Evolutionary conservation across 1,140 invertebrate species (phyloP).

Genomic region (Nasonia giraulti): DNA sequence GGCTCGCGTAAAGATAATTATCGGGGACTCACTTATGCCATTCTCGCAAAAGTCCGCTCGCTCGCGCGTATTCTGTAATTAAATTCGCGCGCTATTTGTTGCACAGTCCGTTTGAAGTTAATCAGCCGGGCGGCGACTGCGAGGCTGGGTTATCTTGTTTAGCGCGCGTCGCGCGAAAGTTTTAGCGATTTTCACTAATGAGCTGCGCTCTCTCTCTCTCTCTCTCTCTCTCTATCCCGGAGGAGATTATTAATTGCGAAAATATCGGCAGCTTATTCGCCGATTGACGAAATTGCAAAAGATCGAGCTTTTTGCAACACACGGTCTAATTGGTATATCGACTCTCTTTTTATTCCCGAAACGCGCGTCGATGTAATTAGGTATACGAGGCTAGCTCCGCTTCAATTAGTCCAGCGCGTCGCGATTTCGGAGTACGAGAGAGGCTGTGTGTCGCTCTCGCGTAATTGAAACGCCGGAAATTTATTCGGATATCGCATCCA

Average conservation of each 20-base stretch:
- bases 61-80: neutral
- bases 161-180: neutral
- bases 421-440: no score
- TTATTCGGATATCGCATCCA: no score
- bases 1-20: slow-evolving; percentile 13
- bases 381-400: no score
- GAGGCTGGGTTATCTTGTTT: neutral
- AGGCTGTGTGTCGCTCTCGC: no score
- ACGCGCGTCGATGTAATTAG: no score
- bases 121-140: neutral
- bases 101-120: no score
- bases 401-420: no score
- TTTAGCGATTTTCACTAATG: neutral
- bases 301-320: neutral
- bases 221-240: no score
- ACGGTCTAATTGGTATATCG: no score
- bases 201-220: neutral
- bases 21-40: neutral
- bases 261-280: neutral
- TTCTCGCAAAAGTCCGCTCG: neutral
- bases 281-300: neutral
- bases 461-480: no score
- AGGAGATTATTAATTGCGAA: neutral
- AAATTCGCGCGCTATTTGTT: no score
- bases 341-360: no score